phyloP scores from a whole-genome alignment of 2,113 vertebrate species.

The Rhinichthys klamathensis region DNA sequence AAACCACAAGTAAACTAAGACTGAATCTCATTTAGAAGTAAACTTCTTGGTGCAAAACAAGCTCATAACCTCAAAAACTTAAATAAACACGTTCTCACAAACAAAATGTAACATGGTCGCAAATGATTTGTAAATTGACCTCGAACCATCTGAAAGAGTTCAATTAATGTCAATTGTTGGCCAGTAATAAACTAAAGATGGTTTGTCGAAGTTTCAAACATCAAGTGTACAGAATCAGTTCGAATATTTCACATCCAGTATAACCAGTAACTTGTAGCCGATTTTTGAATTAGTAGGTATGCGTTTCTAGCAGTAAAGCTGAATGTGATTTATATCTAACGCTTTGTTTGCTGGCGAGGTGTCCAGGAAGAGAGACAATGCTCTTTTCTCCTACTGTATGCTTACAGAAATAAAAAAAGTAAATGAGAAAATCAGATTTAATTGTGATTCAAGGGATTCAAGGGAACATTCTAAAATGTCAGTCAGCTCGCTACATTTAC shows the following conservation, averaged over 20 bases:
- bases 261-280: not conserved
- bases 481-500: not conserved
- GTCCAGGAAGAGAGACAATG: not conserved
- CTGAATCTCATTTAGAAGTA: slow-evolving; percentile 15
- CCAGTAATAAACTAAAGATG: not conserved
- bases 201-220: not conserved
- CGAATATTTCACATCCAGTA: not conserved
- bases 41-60: slow-evolving; percentile 49
- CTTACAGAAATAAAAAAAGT: not conserved
- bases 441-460: not conserved
- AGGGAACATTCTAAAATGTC: not conserved
- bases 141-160: not conserved
- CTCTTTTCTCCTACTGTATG: not conserved
- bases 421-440: not conserved
- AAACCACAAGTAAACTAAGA: not conserved
- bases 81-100: not conserved
- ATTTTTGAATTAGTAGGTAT: not conserved
- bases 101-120: not conserved
- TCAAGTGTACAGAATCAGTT: not conserved
- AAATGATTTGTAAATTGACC: slow-evolving; percentile 19
- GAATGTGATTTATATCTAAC: not conserved
- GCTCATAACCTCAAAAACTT: slow-evolving; percentile 28
- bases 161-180: not conserved
- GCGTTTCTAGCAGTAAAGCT: not conserved
- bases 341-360: slow-evolving; percentile 37